Conservation (phyloP, 2,888 invertebrate species). For the Aphrophora alni region DNA sequence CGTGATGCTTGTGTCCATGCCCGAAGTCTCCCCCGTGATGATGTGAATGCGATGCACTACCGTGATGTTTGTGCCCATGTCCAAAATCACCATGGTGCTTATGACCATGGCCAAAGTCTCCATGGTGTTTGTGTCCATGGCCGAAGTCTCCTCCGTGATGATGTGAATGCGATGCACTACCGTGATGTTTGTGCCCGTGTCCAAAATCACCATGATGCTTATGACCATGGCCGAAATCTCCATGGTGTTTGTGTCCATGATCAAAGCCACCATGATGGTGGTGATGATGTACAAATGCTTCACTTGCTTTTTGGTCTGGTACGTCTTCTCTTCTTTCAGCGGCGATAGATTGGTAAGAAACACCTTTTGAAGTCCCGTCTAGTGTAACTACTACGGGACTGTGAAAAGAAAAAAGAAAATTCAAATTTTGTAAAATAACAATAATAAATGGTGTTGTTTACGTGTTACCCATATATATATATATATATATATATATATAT, state of each 20-base stretch:
- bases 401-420: background rate
- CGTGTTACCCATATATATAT: too few species aligned
- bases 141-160: background rate
- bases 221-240: background rate
- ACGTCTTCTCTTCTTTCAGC: background rate
- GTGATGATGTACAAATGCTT: background rate
- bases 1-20: background rate
- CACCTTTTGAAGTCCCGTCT: background rate
- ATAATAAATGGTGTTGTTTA: too few species aligned
- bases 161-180: background rate
- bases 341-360: background rate
- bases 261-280: background rate
- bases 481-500: too few species aligned
- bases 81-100: background rate
- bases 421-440: too few species aligned
- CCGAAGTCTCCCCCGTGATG: background rate
- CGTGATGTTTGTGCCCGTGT: background rate
- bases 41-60: background rate
- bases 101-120: background rate
- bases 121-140: background rate
- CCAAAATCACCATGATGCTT: background rate
- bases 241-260: background rate
- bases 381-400: background rate
- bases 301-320: background rate
- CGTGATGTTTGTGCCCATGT: background rate